Base-by-base conservation (phyloP, 2,888 invertebrate species). In the Tenthredo notha region DNA sequence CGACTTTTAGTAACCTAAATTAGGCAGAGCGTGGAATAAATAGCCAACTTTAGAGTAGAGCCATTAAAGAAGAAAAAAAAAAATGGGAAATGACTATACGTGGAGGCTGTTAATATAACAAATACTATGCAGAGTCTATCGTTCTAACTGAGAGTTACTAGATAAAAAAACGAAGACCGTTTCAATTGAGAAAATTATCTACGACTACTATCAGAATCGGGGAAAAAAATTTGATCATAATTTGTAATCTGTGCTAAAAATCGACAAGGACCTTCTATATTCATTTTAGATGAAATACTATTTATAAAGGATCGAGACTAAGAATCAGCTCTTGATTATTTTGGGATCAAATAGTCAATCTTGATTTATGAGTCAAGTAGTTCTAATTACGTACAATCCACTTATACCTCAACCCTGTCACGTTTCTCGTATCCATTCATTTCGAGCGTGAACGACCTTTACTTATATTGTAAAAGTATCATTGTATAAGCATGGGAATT, bases 371-470 rank as follows among this genome's bases (percentile, higher is more conserved):
- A 43, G 43, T 43, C 43, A 10, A 21, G n/a, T 74, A 21, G 43
- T 12, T 50, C 77, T n/a, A 25, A 74, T 43, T 77, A 54, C 18
- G 7, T 1, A 54, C 33, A 80, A 80, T 80, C 80, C 80, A 15
- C 40, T 37, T 10, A 61, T 50, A 37, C 61, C 61, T 37, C 80
- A 61, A 80, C 80, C 80, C 80, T 61, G 21, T 80, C 80, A 80
- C 80, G 80, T 61, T 80, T 77, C 77, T 77, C 9, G 33, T 54
- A 29, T 47, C n/a, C 58, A 61, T 40, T 58, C 47, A 77, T 47
- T n/a, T 33, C 54, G 18, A 29, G 29, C 37, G 50, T 18, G 18
- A 33, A 33, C 29, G 40, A 61, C 61, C 61, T 40, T 40, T 18
- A n/a, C 54, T 54, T n/a, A 54, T 54, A 54, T 54, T 54, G 54